Conservation (phyloP, 2,888 invertebrate genomes). For the Morinoia aosen region DNA sequence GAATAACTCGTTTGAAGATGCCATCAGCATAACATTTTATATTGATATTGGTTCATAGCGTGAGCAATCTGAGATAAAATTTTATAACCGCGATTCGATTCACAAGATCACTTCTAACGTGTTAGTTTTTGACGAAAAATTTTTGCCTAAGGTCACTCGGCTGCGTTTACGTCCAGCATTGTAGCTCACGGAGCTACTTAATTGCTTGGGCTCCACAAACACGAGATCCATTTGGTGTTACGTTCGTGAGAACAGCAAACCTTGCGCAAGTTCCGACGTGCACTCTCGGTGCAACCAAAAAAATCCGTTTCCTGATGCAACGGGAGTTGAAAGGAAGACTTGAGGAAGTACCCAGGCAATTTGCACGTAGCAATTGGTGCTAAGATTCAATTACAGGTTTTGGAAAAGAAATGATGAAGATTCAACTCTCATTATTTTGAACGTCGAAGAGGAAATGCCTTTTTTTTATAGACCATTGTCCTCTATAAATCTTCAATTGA, state of each 20-base stretch:
- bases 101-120: background rate
- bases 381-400: background rate
- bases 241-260: slow-evolving; percentile 30
- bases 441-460: background rate
- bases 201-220: slow-evolving; percentile 19
- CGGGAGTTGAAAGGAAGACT: background rate
- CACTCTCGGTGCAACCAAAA: background rate
- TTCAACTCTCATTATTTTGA: background rate
- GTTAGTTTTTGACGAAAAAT: background rate
- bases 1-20: background rate
- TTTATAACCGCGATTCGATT: background rate
- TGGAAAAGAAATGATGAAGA: background rate
- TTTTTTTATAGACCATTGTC: background rate
- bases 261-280: background rate
- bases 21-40: background rate
- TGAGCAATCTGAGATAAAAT: background rate
- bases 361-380: background rate
- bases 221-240: background rate
- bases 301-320: background rate
- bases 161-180: background rate
- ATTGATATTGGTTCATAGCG: background rate
- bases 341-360: background rate
- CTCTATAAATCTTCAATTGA: no score
- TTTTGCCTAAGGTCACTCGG: background rate
- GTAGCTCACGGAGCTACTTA: background rate